A percentile compares a stretch with the other conserved stretches of the same genome.
Conservation (phyloP, 2,888 invertebrate genomes). For the Drosophila quinaria region DNA sequence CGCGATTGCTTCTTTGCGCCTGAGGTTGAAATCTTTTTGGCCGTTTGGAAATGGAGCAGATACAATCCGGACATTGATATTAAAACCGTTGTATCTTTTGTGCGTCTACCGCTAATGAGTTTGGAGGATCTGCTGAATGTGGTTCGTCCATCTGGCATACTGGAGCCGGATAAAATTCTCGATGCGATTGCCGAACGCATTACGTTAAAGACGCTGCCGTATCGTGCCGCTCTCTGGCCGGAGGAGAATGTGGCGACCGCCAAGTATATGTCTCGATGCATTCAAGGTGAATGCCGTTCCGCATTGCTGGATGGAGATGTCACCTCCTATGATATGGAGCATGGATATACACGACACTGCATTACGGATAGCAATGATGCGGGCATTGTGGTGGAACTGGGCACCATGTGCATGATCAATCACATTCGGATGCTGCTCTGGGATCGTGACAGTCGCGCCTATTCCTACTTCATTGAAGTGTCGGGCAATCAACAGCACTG, state of each 20-base stretch:
- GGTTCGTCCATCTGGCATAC: slow-evolving; percentile 94
- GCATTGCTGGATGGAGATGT: slow-evolving; percentile 96
- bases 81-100: slow-evolving; percentile 88
- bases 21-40: slow-evolving; percentile 97
- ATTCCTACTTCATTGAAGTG: slow-evolving; percentile 88
- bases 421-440: slow-evolving; percentile 96
- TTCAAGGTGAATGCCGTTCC: slow-evolving; percentile 95
- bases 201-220: slow-evolving; percentile 92
- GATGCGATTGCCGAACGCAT: slow-evolving; percentile 97
- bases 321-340: slow-evolving; percentile 95
- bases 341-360: slow-evolving; percentile 95
- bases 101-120: slow-evolving; percentile 94
- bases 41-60: slow-evolving; percentile 94
- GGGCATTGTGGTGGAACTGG: slow-evolving; percentile 94
- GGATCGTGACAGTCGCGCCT: slow-evolving; percentile 94
- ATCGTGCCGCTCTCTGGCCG: slow-evolving; percentile 93
- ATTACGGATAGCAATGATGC: slow-evolving; percentile 90
- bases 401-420: slow-evolving; percentile 95
- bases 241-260: slow-evolving; percentile 97
- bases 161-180: slow-evolving; percentile 95
- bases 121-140: slow-evolving; percentile 94
- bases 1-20: slow-evolving; percentile 98
- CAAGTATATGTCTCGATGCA: slow-evolving; percentile 93
- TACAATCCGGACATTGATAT: slow-evolving; percentile 89
- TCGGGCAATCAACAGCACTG: slow-evolving; percentile 98